Conservation (phyloP, 35 echinoderm and acorn worm genomes). For the Heliocidaris erythrogramma region DNA sequence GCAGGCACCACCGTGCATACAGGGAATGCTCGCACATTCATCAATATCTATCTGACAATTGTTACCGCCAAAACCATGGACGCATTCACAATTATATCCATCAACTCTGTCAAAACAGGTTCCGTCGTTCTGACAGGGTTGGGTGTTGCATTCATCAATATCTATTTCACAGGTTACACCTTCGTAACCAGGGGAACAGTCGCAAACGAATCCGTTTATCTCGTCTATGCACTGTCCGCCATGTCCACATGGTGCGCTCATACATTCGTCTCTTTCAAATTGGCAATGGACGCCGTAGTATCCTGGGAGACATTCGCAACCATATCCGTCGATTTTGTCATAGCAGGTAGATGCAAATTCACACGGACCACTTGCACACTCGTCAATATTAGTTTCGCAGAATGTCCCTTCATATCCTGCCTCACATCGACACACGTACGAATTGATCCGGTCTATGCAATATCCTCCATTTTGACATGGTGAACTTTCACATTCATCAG, state of each 20-base stretch:
- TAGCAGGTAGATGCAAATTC: conserved; percentile 57
- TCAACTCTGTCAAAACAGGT: conserved; percentile 56
- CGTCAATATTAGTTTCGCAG: conserved; percentile 57
- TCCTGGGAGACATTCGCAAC: conserved; percentile 63
- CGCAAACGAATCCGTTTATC: conserved; percentile 37
- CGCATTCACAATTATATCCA: conserved; percentile 59
- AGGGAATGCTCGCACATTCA: conserved; percentile 62
- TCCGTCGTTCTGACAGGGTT: conserved; percentile 53
- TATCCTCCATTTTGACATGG: conserved; percentile 65
- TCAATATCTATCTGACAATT: conserved; percentile 57
- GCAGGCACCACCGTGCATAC: conserved; percentile 57
- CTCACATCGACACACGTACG: conserved; percentile 47
- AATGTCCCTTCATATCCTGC: conserved; percentile 51
- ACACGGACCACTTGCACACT: conserved; percentile 58
- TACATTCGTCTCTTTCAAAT: conserved; percentile 55
- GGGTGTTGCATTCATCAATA: conserved; percentile 48
- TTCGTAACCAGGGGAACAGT: conserved; percentile 59
- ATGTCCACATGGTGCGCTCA: conserved; percentile 49
- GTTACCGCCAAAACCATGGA: conserved; percentile 32
- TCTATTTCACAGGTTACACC: conserved; percentile 54
- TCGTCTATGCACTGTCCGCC: conserved; percentile 37
- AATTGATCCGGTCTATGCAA: conserved; percentile 48
- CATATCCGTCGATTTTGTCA: conserved; percentile 50
- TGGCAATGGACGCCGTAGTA: conserved; percentile 47
- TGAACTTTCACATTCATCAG: conserved; percentile 56